A percentile compares a stretch with the other conserved stretches of the same genome.
These are phyloP conservation scores for Siphlonurus alternatus DNA, from an alignment of 2,888 invertebrate genomes.

Conservation along the genomic window DNA sequence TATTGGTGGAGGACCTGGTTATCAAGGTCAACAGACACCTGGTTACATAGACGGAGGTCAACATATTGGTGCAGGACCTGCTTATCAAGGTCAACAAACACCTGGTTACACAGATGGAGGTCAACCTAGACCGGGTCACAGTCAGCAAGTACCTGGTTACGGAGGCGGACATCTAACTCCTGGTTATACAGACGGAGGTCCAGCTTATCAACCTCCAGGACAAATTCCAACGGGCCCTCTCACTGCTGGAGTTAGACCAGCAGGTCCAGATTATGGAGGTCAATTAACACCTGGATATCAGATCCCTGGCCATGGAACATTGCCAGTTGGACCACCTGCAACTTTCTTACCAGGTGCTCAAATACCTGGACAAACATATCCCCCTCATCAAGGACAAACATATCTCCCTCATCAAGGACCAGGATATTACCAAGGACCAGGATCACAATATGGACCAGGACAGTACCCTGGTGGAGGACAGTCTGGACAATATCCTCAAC, in stretches of 20 bases:
- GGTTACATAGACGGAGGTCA: slow-evolving; percentile 4
- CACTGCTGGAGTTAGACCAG: slow-evolving; percentile 4
- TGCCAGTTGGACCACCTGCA: background rate
- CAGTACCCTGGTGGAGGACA: background rate
- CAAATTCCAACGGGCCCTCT: slow-evolving; percentile 13
- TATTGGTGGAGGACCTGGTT: background rate
- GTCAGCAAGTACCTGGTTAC: background rate
- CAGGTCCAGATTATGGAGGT: slow-evolving; percentile 12
- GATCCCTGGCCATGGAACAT: background rate
- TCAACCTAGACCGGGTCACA: background rate
- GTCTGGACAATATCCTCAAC: background rate
- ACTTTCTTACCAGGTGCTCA: background rate
- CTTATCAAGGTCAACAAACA: slow-evolving; percentile 1
- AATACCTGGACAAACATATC: background rate
- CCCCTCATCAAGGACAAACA: background rate
- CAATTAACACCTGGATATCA: slow-evolving; percentile 2
- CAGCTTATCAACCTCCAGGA: slow-evolving; percentile 1
- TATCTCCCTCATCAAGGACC: background rate
- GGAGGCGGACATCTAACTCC: background rate
- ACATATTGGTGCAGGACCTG: slow-evolving; percentile 1
- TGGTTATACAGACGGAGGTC: slow-evolving; percentile 5
- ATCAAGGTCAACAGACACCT: background rate
- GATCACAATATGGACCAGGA: background rate
- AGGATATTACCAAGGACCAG: background rate
- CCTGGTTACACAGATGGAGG: slow-evolving; percentile 7